Evolutionary conservation across 2,888 invertebrate genomes (phyloP).

Genomic region (Oligia latruncula): DNA sequence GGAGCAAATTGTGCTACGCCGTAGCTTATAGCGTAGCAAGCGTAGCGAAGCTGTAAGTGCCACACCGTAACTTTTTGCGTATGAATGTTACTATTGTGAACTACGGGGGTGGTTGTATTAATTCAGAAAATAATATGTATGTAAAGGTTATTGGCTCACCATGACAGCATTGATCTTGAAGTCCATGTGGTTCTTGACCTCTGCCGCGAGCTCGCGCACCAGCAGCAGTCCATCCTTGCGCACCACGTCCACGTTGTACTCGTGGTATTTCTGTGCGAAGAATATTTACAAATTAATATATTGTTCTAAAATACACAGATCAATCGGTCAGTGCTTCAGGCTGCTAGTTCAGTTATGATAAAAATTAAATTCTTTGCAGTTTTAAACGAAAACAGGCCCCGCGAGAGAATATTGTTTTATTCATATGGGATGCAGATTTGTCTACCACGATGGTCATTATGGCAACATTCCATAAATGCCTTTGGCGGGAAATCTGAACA

Average conservation of each 20-base stretch:
- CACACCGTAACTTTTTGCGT: slow-evolving; percentile 23
- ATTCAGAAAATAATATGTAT: slow-evolving; percentile 2
- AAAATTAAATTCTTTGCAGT: neutral
- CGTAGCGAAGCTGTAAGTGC: slow-evolving; percentile 4
- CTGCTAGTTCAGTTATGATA: neutral
- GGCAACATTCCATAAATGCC: slow-evolving; percentile 45
- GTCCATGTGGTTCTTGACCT: slow-evolving; percentile 98
- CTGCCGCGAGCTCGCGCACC: slow-evolving; percentile 96
- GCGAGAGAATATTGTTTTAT: neutral
- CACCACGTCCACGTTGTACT: slow-evolving; percentile 93
- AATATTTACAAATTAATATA: slow-evolving; percentile 32
- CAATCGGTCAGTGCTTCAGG: neutral
- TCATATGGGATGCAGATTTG: slow-evolving; percentile 20
- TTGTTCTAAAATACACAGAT: neutral
- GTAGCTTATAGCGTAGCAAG: slow-evolving; percentile 2
- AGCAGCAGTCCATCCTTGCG: slow-evolving; percentile 96
- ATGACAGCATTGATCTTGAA: slow-evolving; percentile 97
- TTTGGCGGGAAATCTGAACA: slow-evolving; percentile 18
- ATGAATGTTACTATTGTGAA: neutral
- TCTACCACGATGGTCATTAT: slow-evolving; percentile 41
- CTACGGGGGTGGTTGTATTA: no score
- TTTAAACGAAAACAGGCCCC: neutral
- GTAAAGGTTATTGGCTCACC: slow-evolving; percentile 80
- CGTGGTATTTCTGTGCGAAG: slow-evolving; percentile 93
- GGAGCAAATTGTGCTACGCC: neutral